A percentile compares a stretch with the other conserved stretches of the same genome.
Conservation (phyloP, 1,140 invertebrate species). For the Lasioglossum albipes region DNA sequence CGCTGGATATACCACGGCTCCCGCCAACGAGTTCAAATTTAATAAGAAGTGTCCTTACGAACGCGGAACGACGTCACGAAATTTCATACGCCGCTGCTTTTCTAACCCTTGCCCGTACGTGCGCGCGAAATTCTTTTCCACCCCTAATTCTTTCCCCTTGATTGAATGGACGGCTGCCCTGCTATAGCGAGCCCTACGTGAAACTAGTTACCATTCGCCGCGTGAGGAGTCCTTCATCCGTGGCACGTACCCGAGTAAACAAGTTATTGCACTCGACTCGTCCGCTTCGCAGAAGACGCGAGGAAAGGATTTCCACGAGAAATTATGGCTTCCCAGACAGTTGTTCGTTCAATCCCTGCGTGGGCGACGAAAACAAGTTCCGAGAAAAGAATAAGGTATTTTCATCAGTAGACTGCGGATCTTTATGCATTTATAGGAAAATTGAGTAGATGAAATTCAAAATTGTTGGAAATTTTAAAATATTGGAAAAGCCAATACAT, state of each 20-base stretch:
- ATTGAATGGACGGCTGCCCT: constrained; percentile 20
- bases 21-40: constrained; percentile 48
- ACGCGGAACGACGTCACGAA: constrained; percentile 9
- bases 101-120: not conserved
- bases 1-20: not conserved
- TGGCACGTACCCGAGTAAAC: constrained; percentile 27
- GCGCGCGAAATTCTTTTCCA: not conserved
- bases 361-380: too few species aligned
- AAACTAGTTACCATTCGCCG: constrained; percentile 53
- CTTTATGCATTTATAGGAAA: too few species aligned
- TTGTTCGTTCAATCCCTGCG: too few species aligned
- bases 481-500: too few species aligned
- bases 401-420: too few species aligned
- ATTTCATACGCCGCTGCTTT: constrained; percentile 13
- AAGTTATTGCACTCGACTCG: constrained; percentile 37
- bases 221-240: constrained; percentile 19
- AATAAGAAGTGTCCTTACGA: constrained; percentile 52
- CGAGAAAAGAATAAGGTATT: too few species aligned
- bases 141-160: constrained; percentile 37
- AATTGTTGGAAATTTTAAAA: too few species aligned
- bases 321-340: too few species aligned
- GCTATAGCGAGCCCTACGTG: constrained; percentile 13
- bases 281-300: not conserved
- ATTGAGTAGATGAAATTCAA: too few species aligned
- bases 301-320: too few species aligned